Evolutionary conservation across 2,888 invertebrate genomes (phyloP).

Genomic region (Cryptosula pallasiana): DNA sequence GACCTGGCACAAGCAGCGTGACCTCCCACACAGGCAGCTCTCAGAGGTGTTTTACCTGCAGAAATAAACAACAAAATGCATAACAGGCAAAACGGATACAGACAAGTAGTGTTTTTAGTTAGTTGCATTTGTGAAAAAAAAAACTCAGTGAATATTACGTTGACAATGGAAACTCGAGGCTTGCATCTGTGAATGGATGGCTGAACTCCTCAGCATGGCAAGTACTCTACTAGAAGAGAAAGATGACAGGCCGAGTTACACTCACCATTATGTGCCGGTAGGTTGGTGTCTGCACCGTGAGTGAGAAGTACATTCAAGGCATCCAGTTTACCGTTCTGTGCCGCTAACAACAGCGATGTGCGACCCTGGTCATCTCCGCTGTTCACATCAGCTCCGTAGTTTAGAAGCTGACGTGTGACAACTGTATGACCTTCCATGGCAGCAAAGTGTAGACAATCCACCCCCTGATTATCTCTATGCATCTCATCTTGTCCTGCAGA

Average conservation of each 20-base stretch:
- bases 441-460: constrained; percentile 94
- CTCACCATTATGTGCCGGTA: constrained; percentile 69
- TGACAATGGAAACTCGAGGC: too few species aligned
- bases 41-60: constrained; percentile 59
- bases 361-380: constrained; percentile 56
- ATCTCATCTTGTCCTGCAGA: constrained; percentile 63
- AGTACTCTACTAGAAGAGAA: too few species aligned
- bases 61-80: too few species aligned
- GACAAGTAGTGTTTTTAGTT: too few species aligned
- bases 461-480: constrained; percentile 80
- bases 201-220: too few species aligned
- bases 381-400: constrained; percentile 53
- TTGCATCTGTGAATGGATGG: too few species aligned
- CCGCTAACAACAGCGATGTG: constrained; percentile 64
- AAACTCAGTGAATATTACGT: too few species aligned
- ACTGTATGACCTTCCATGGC: constrained; percentile 80
- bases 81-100: too few species aligned
- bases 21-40: constrained; percentile 74
- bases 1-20: constrained; percentile 59
- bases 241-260: too few species aligned
- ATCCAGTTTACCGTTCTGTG: constrained; percentile 60
- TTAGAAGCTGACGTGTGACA: constrained; percentile 54
- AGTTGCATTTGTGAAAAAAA: too few species aligned
- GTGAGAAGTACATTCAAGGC: constrained; percentile 39
- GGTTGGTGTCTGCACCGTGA: constrained; percentile 40